Evolutionary conservation across 2,888 invertebrate species (phyloP).

Genomic region (Pherbina coryleti): DNA sequence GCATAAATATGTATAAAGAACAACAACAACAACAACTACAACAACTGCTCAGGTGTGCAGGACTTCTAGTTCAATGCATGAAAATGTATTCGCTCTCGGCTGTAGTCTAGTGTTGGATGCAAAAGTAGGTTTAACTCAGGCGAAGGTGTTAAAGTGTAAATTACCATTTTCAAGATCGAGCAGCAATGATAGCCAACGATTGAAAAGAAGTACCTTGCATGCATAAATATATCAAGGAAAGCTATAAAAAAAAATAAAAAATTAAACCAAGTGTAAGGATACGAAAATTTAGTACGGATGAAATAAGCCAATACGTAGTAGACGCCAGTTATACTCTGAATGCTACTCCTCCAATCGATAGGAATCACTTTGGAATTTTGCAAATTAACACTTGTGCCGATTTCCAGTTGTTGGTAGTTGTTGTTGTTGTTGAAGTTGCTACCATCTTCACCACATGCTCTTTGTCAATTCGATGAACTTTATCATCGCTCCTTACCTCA

Average conservation of each 20-base stretch:
- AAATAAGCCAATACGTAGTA: not conserved
- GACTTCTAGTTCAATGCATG: not conserved
- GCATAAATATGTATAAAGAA: not conserved
- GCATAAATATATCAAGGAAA: not conserved
- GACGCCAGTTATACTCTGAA: not conserved
- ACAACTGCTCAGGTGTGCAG: not conserved
- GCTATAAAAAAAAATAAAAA: not conserved
- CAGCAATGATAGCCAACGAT: conserved; percentile 43
- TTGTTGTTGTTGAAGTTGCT: conserved; percentile 7
- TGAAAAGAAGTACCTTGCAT: not conserved
- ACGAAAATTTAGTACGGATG: not conserved
- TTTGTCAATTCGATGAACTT: not conserved
- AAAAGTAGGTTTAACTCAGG: not conserved
- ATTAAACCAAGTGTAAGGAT: not conserved
- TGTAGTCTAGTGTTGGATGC: not conserved
- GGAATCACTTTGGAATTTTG: conserved; percentile 29
- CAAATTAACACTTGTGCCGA: conserved; percentile 32
- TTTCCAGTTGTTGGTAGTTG: not conserved
- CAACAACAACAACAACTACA: not conserved
- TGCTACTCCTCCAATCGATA: conserved; percentile 4
- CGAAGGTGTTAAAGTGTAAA: conserved; percentile 66
- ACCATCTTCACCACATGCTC: not conserved
- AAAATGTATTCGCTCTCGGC: not conserved
- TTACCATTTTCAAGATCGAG: conserved; percentile 64
- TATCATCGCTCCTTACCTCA: conserved; percentile 1